A percentile compares a stretch with the other conserved stretches of the same genome.
These are phyloP conservation scores for Lepidocolaptes lacrymiger DNA, from an alignment of 2,797 vertebrate genomes.

Conservation along the genomic window DNA sequence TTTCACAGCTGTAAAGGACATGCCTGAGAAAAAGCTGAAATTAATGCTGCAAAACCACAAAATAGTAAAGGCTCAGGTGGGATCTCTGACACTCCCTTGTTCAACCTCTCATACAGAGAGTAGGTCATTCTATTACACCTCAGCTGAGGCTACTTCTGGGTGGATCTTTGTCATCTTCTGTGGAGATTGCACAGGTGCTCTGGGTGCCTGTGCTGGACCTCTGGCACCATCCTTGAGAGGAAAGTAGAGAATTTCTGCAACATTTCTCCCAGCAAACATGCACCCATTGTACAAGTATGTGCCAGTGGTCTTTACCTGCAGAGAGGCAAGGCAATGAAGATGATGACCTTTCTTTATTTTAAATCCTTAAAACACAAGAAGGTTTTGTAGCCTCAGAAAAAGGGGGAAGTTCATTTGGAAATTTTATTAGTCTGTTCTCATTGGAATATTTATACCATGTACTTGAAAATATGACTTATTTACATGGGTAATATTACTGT, in stretches of 20 bases:
- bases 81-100: not conserved
- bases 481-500: not conserved
- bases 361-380: not conserved
- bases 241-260: not conserved
- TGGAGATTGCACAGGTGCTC: not conserved
- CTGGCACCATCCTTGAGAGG: not conserved
- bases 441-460: not conserved
- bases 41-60: not conserved
- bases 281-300: rapidly evolving
- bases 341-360: not conserved
- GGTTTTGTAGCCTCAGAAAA: not conserved
- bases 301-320: not conserved
- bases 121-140: not conserved
- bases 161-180: not conserved
- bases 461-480: not conserved
- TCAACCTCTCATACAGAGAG: not conserved
- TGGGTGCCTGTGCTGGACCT: not conserved
- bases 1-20: not conserved
- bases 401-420: not conserved
- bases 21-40: not conserved
- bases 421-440: not conserved
- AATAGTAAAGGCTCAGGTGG: not conserved
- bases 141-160: not conserved
- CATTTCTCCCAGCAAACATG: not conserved
- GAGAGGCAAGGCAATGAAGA: not conserved